These are phyloP conservation scores for Champsocephalus gunnari DNA, from an alignment of 2,797 vertebrate genomes.

Conservation along the genomic window DNA sequence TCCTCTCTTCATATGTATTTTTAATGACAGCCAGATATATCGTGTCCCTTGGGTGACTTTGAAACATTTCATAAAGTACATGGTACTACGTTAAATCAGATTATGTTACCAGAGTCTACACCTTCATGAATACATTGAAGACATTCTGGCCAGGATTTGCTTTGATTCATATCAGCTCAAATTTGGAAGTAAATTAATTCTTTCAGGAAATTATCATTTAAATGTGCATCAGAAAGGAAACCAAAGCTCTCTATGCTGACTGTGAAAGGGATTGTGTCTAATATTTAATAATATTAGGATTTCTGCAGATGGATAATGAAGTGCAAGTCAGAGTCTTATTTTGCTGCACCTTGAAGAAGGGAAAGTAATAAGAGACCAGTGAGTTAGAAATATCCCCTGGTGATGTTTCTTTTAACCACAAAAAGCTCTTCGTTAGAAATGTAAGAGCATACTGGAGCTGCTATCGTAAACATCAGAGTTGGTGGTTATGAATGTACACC, in stretches of 20 bases:
- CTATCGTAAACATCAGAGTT: conserved; percentile 50
- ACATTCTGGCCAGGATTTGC: conserved; percentile 47
- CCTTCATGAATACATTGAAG: conserved; percentile 57
- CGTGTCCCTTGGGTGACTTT: conserved; percentile 56
- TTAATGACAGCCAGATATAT: conserved; percentile 64
- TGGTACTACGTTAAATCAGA: conserved; percentile 51
- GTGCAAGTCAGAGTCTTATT: background rate
- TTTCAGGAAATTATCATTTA: conserved; percentile 56
- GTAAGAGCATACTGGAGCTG: conserved; percentile 21
- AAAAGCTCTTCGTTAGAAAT: conserved; percentile 39
- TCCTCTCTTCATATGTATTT: conserved; percentile 62
- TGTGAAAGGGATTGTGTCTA: conserved; percentile 10
- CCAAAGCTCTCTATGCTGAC: conserved; percentile 22
- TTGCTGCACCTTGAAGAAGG: background rate
- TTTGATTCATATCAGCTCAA: conserved; percentile 55
- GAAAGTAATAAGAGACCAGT: background rate
- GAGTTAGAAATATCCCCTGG: conserved; percentile 8
- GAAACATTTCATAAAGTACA: conserved; percentile 59
- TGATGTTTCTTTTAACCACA: conserved; percentile 23
- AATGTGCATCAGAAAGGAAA: conserved; percentile 51
- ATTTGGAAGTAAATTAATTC: conserved; percentile 51
- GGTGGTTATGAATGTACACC: conserved; percentile 58
- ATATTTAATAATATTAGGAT: conserved; percentile 27
- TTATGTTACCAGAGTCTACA: conserved; percentile 50
- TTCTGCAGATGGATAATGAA: conserved; percentile 17